A percentile compares a stretch with the other conserved stretches of the same genome.
phyloP scores from a whole-genome alignment of 2,888 invertebrate species.

The Xanthorhoe designata region DNA sequence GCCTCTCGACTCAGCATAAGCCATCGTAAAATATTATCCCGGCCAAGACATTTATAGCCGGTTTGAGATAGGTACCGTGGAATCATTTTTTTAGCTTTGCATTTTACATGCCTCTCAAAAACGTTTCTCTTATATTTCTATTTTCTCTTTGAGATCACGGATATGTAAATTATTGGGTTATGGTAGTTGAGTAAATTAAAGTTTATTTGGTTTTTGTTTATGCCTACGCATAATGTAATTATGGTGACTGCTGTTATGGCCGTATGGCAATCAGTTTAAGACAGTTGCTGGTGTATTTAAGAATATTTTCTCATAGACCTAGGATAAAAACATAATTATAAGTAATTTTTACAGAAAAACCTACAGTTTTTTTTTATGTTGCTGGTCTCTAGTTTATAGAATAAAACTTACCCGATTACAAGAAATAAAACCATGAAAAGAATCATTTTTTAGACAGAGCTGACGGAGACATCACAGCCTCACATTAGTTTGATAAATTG shows the following conservation, averaged over 20 bases:
- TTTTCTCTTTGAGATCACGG: conserved; percentile 27
- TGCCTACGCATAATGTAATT: background rate
- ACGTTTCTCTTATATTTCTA: conserved; percentile 23
- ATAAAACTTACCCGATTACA: background rate
- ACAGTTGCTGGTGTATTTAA: background rate
- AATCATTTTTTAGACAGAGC: background rate
- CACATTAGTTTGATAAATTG: conserved; percentile 63
- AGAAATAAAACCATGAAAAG: background rate
- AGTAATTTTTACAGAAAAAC: too few relatives aligned
- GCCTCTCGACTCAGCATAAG: conserved; percentile 66
- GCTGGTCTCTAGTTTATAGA: background rate
- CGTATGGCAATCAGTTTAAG: background rate
- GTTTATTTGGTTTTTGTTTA: conserved; percentile 9
- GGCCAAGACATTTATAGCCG: conserved; percentile 78
- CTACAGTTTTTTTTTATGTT: background rate
- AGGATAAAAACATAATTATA: too few relatives aligned
- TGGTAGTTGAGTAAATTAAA: conserved; percentile 28
- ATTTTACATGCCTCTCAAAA: conserved; percentile 38
- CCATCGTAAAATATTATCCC: conserved; percentile 83
- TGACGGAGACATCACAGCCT: conserved; percentile 28
- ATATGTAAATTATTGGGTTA: conserved; percentile 34
- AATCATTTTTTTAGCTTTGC: conserved; percentile 63
- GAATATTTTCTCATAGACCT: too few relatives aligned
- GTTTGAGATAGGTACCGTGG: conserved; percentile 77
- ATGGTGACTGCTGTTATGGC: background rate